Evolutionary conservation across 2,797 vertebrate species (phyloP).

Genomic region (Sebastes elongatus): DNA sequence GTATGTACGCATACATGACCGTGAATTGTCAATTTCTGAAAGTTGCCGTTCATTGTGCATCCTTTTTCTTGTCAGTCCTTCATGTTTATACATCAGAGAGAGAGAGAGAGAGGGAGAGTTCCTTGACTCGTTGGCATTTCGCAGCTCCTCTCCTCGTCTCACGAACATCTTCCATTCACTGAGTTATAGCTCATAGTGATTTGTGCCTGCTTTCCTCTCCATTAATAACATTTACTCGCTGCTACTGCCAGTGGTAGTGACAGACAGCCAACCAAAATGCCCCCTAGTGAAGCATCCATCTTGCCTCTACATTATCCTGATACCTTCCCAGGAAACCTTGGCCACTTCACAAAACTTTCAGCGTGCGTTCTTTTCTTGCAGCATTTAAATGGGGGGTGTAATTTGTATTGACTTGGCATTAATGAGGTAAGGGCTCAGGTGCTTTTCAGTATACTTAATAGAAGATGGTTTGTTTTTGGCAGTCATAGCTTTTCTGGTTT

Average conservation of each 20-base stretch:
- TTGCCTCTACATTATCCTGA: slow-evolving; percentile 48
- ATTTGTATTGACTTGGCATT: slow-evolving; percentile 29
- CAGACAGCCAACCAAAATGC: slow-evolving; percentile 63
- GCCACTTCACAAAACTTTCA: slow-evolving; percentile 41
- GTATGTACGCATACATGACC: background rate
- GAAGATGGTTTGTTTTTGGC: background rate
- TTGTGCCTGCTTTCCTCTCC: slow-evolving; percentile 57
- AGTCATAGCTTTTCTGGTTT: background rate
- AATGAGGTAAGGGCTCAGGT: background rate
- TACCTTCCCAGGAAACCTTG: slow-evolving; percentile 50
- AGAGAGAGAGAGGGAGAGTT: background rate
- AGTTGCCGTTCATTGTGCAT: background rate
- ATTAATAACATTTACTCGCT: slow-evolving; percentile 72
- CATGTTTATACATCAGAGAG: slow-evolving; percentile 35
- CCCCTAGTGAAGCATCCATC: slow-evolving; percentile 65
- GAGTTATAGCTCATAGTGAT: slow-evolving; percentile 69
- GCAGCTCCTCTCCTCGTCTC: slow-evolving; percentile 36
- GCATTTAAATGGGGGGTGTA: slow-evolving; percentile 20
- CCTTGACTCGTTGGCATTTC: slow-evolving; percentile 39
- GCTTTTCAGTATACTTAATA: background rate
- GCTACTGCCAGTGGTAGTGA: slow-evolving; percentile 56
- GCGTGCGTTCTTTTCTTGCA: background rate
- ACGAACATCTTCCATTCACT: slow-evolving; percentile 43
- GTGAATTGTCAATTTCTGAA: slow-evolving; percentile 13
- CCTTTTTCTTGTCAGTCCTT: slow-evolving; percentile 26